These are phyloP conservation scores for Tadarida brasiliensis DNA, from an alignment of 2,797 vertebrate species.

Conservation along the genomic window DNA sequence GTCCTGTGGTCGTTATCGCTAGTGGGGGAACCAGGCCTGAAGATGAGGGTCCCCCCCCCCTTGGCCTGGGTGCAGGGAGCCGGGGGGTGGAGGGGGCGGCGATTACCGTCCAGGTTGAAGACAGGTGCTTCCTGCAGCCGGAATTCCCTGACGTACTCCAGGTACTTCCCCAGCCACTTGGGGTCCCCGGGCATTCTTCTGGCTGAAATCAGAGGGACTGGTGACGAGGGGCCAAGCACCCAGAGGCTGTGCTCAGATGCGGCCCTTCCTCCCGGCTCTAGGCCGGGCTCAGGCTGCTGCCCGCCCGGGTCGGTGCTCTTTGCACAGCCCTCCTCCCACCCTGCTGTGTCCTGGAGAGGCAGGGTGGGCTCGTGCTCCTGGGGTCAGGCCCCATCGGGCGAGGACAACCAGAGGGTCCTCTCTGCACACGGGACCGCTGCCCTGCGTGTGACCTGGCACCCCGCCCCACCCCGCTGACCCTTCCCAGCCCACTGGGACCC, in stretches of 20 bases:
- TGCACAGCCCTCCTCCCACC: fast-evolving
- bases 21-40: neutral
- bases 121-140: neutral
- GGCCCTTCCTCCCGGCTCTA: fast-evolving
- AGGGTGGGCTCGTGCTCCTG: fast-evolving
- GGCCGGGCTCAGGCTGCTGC: neutral
- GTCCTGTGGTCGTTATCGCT: too few relatives aligned
- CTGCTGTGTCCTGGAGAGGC: fast-evolving
- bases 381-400: fast-evolving
- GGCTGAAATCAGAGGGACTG: neutral
- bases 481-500: neutral
- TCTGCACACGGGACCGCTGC: fast-evolving
- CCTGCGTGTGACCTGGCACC: fast-evolving
- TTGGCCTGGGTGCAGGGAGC: fast-evolving
- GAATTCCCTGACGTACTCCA: neutral
- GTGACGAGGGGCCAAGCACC: fast-evolving
- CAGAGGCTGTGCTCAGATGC: fast-evolving
- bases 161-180: neutral
- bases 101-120: neutral
- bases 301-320: fast-evolving
- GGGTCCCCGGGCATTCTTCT: neutral
- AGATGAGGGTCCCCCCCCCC: fast-evolving
- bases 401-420: neutral
- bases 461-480: too few relatives aligned
- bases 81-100: too few relatives aligned